A percentile compares a stretch with the other conserved stretches of the same genome.
phyloP scores from a whole-genome alignment of 2,797 vertebrate species.

The Sternarchorhynchus goeldii region DNA sequence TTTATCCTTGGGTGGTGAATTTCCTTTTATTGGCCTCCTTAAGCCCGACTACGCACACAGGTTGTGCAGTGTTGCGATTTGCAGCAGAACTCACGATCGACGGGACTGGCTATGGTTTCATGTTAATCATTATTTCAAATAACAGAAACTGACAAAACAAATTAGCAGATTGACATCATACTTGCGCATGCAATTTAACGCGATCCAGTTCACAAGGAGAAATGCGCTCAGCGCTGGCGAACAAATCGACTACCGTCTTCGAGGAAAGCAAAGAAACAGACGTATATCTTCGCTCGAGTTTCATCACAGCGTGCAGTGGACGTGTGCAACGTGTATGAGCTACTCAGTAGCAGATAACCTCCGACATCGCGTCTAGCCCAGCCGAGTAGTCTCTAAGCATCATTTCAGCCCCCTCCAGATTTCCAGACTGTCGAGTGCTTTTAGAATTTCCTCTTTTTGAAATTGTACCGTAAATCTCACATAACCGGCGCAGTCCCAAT shows the following conservation, averaged over 20 bases:
- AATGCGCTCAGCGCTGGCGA: background rate
- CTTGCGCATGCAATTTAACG: background rate
- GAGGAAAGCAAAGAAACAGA: background rate
- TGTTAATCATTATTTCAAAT: background rate
- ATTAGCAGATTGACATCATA: background rate
- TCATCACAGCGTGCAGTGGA: background rate
- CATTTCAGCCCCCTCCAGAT: conserved; percentile 23
- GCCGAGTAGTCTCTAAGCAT: conserved; percentile 32
- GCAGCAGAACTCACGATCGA: conserved; percentile 1
- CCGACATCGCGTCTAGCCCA: conserved; percentile 6
- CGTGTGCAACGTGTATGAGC: conserved; percentile 41
- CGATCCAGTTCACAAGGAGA: background rate
- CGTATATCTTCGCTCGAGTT: background rate
- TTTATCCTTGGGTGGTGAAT: conserved; percentile 30
- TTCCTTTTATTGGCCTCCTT: conserved; percentile 25
- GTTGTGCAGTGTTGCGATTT: conserved; percentile 16
- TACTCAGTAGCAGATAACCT: conserved; percentile 13
- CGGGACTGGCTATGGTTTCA: background rate
- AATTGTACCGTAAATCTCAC: conserved; percentile 53
- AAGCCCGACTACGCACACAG: conserved; percentile 34
- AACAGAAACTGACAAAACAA: background rate
- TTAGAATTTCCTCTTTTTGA: conserved; percentile 53
- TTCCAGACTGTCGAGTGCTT: conserved; percentile 28
- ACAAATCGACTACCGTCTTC: background rate
- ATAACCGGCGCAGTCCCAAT: conserved; percentile 24